phyloP scores from a whole-genome alignment of 1,140 invertebrate genomes.

The Zaprionus taronus region DNA sequence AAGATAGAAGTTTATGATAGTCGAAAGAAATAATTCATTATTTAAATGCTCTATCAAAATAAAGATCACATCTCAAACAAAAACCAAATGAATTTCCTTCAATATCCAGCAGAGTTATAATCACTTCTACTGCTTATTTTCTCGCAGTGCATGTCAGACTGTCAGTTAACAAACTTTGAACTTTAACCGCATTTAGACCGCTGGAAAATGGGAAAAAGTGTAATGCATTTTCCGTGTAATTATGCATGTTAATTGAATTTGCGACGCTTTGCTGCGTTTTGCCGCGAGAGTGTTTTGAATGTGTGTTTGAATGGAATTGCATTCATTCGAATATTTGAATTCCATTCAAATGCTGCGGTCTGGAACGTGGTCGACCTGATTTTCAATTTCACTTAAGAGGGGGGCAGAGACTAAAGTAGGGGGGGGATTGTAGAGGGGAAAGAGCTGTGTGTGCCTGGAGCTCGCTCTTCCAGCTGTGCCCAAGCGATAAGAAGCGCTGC shows the following conservation, averaged over 20 bases:
- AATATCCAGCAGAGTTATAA: background rate
- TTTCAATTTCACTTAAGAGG: conserved; percentile 35
- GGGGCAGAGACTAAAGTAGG: background rate
- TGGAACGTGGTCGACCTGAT: conserved; percentile 43
- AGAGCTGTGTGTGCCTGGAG: background rate
- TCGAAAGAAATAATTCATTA: no score
- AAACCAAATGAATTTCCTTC: no score
- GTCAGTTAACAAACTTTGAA: conserved; percentile 43
- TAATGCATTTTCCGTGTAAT: conserved; percentile 48
- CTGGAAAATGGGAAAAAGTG: conserved; percentile 18
- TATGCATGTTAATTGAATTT: conserved; percentile 59
- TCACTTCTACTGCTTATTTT: background rate
- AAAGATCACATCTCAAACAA: no score
- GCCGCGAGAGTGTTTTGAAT: background rate
- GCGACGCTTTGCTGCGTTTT: conserved; percentile 22
- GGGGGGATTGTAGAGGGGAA: background rate
- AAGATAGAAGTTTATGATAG: no score
- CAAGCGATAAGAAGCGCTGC: conserved; percentile 11
- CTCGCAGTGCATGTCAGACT: background rate
- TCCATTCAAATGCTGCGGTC: conserved; percentile 34
- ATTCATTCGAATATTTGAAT: conserved; percentile 18
- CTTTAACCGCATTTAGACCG: conserved; percentile 17
- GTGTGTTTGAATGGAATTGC: conserved; percentile 5
- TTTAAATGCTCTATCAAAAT: no score
- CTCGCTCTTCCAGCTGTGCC: background rate